A percentile compares a stretch with the other conserved stretches of the same genome.
Conservation (phyloP, 1,140 invertebrate species). For the Trypoxylus dichotomus region DNA sequence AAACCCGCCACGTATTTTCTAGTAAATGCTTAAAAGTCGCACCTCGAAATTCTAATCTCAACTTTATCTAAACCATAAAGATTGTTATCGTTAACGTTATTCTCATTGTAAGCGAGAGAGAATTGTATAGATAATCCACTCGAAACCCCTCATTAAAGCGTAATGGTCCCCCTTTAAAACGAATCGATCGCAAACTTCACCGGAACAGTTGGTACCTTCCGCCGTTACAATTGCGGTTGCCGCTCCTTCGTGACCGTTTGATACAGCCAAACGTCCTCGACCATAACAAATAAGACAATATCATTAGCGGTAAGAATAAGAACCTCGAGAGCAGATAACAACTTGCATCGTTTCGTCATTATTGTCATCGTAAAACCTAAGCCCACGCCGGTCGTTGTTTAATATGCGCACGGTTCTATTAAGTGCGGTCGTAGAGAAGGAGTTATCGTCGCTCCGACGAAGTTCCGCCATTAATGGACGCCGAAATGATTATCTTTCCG, state of each 20-base stretch:
- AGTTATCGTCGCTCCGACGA: conserved; percentile 8
- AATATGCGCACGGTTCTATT: conserved; percentile 3
- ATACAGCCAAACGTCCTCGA: background rate
- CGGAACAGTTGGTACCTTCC: background rate
- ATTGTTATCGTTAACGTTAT: background rate
- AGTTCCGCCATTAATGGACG: conserved; percentile 17
- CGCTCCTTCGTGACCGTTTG: background rate
- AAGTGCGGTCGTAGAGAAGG: conserved; percentile 18
- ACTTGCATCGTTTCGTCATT: conserved; percentile 16
- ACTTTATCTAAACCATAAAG: too few relatives aligned
- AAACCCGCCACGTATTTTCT: too few relatives aligned
- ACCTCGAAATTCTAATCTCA: too few relatives aligned
- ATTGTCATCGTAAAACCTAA: conserved; percentile 17
- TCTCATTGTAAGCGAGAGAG: background rate
- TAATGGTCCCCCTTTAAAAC: background rate
- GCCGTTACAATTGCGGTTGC: background rate
- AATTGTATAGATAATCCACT: background rate
- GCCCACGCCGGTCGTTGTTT: background rate
- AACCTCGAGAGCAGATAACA: background rate
- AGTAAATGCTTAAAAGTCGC: too few relatives aligned
- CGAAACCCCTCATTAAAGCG: background rate
- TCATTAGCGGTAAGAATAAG: conserved; percentile 19
- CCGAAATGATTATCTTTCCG: conserved; percentile 15
- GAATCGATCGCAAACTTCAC: background rate
- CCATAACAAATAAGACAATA: conserved; percentile 16